phyloP scores from a whole-genome alignment of 2,797 vertebrate genomes.

The Momotus momota region DNA sequence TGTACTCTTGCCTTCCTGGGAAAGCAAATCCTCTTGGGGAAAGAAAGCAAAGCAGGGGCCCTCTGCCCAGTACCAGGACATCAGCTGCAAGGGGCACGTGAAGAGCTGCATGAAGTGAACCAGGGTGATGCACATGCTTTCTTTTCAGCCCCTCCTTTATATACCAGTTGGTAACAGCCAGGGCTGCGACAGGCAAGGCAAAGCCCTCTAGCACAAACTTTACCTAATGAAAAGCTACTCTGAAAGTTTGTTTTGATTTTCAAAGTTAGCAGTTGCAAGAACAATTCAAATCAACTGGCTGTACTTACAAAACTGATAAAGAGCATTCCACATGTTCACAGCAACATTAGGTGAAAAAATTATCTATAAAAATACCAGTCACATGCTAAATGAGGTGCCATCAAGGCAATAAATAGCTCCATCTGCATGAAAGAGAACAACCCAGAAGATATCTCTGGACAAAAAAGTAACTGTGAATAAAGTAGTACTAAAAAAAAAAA shows the following conservation, averaged over 20 bases:
- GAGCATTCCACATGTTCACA: slow-evolving; percentile 55
- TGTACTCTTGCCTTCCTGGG: not conserved
- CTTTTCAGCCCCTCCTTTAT: not conserved
- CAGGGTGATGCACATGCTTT: fast-evolving
- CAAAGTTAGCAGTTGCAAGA: slow-evolving; percentile 16
- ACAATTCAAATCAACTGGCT: slow-evolving; percentile 29
- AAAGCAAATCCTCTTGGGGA: not conserved
- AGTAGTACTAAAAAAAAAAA: not conserved
- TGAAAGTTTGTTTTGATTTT: not conserved
- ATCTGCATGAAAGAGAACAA: slow-evolving; percentile 62
- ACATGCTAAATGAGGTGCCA: slow-evolving; percentile 69
- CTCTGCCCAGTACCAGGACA: not conserved
- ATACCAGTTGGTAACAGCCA: not conserved
- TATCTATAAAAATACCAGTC: slow-evolving; percentile 68
- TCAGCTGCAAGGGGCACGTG: not conserved
- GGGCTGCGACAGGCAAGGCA: not conserved
- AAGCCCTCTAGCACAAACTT: not conserved
- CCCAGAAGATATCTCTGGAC: slow-evolving; percentile 36
- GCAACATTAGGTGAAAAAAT: slow-evolving; percentile 62
- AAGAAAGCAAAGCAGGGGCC: not conserved
- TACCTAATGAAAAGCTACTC: not conserved
- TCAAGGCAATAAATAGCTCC: slow-evolving; percentile 69
- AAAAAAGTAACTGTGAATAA: slow-evolving; percentile 23
- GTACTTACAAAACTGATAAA: slow-evolving; percentile 42
- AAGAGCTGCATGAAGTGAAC: not conserved